phyloP scores from a whole-genome alignment of 1,140 invertebrate species.

The Ridgeia piscesae region DNA sequence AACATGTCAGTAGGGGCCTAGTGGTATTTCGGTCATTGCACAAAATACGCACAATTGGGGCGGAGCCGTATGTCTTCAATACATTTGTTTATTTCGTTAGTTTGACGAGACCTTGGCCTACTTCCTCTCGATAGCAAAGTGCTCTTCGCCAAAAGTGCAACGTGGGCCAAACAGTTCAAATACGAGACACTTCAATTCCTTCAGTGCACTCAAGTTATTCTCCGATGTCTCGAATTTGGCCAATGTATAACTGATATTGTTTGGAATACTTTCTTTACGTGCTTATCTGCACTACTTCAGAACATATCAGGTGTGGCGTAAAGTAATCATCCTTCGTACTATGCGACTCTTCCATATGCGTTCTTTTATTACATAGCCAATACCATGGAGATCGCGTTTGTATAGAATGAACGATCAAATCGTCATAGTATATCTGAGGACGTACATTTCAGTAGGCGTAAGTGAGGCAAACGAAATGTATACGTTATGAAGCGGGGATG shows the following conservation, averaged over 20 bases:
- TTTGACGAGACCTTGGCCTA: too few relatives aligned
- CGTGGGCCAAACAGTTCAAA: neutral
- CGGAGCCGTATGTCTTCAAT: neutral
- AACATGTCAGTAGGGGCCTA: too few relatives aligned
- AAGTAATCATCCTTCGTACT: neutral
- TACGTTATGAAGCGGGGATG: too few relatives aligned
- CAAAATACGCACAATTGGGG: neutral
- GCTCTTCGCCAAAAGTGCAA: neutral
- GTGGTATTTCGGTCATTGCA: neutral
- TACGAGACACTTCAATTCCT: neutral
- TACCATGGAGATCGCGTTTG: neutral
- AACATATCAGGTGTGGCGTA: neutral
- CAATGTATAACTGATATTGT: neutral
- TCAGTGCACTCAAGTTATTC: neutral
- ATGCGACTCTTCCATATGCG: neutral
- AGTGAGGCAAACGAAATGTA: too few relatives aligned
- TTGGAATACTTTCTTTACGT: neutral
- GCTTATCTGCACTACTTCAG: neutral
- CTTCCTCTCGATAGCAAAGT: neutral
- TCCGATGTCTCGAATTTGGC: neutral
- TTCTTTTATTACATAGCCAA: neutral
- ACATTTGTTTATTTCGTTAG: neutral
- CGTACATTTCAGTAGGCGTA: too few relatives aligned
- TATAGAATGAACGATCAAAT: neutral
- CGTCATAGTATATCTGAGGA: too few relatives aligned